These are phyloP conservation scores for Threskiornis aethiopicus DNA, from an alignment of 2,797 vertebrate genomes.

Conservation along the genomic window DNA sequence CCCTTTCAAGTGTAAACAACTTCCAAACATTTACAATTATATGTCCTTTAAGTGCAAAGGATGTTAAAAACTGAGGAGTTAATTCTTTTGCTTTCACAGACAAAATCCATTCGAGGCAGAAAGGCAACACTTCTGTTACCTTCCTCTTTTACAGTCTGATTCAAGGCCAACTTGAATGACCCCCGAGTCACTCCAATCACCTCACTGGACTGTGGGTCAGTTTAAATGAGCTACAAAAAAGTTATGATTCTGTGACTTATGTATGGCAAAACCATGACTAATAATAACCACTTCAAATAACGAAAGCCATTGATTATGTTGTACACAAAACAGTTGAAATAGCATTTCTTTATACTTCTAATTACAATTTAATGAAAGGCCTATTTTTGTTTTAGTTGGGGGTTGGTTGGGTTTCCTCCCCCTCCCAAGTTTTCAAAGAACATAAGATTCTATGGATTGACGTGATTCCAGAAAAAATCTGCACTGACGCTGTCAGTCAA, in stretches of 20 bases:
- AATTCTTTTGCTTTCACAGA: neutral
- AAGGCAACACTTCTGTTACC: neutral
- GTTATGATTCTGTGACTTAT: neutral
- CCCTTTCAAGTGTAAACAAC: neutral
- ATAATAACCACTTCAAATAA: neutral
- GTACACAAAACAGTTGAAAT: neutral
- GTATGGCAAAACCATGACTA: neutral
- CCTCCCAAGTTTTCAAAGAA: neutral
- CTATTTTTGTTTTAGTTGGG: neutral
- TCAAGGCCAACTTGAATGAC: neutral
- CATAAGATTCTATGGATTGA: neutral
- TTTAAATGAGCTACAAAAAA: neutral
- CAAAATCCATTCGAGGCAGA: neutral
- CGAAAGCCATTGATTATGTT: neutral
- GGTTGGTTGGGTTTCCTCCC: neutral
- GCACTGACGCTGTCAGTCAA: neutral
- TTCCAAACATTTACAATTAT: neutral
- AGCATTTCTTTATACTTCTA: neutral
- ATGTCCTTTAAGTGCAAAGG: neutral
- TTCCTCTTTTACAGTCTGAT: neutral
- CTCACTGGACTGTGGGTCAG: neutral
- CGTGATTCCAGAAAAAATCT: neutral
- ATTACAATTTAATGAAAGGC: neutral
- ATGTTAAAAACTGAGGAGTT: neutral
- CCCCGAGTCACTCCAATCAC: neutral